Conservation (phyloP, 2,797 vertebrate species). For the Cirrhinus mrigala region DNA sequence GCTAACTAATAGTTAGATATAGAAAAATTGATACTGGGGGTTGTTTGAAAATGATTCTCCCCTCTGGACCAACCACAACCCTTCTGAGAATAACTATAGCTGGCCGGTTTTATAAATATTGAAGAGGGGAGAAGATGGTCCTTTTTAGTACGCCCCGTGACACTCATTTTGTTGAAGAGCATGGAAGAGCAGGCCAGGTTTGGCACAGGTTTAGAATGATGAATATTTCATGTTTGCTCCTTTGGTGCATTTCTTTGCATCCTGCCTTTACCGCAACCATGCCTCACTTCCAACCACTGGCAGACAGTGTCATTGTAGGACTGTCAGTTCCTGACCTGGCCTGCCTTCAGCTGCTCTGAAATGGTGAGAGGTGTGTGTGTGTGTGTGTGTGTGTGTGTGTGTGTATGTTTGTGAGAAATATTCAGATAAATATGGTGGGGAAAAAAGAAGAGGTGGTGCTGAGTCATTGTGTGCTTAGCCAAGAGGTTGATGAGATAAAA, state of each 20-base stretch:
- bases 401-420: background rate
- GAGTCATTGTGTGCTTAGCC: constrained; percentile 7
- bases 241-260: constrained; percentile 72
- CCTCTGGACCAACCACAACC: background rate
- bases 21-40: background rate
- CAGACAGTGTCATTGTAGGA: constrained; percentile 45
- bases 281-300: constrained; percentile 68
- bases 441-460: background rate
- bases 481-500: constrained; percentile 15
- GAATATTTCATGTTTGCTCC: constrained; percentile 74
- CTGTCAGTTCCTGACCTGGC: constrained; percentile 19
- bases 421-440: background rate
- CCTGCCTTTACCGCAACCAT: background rate
- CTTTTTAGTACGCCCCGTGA: constrained; percentile 20
- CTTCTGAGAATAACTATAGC: constrained; percentile 17
- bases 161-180: constrained; percentile 43
- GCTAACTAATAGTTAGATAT: background rate
- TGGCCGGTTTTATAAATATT: constrained; percentile 27
- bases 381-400: background rate
- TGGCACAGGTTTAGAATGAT: constrained; percentile 62
- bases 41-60: constrained; percentile 13
- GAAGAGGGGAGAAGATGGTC: background rate
- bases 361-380: background rate
- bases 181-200: constrained; percentile 65
- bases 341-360: background rate